A percentile compares a stretch with the other conserved stretches of the same genome.
phyloP scores from a whole-genome alignment of 1,140 invertebrate species.

The Hylyphantes graminicola region DNA sequence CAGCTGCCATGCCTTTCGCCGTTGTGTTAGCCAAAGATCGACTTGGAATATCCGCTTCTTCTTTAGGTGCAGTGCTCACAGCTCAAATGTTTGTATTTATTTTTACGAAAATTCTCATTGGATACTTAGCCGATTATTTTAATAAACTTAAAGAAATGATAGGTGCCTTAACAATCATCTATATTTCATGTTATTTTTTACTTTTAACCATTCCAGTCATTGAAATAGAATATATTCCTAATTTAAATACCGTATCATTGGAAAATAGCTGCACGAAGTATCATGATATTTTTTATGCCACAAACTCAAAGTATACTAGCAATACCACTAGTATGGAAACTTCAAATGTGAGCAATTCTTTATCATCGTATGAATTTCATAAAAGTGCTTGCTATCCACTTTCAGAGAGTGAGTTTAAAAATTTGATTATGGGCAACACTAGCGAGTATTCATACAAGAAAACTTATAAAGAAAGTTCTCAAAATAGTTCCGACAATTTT shows the following conservation, averaged over 20 bases:
- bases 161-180: slow-evolving; percentile 39
- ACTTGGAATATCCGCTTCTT: slow-evolving; percentile 64
- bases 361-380: too few species aligned
- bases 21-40: slow-evolving; percentile 64
- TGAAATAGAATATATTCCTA: background rate
- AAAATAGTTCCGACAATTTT: too few species aligned
- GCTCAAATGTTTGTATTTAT: slow-evolving; percentile 65
- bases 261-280: too few species aligned
- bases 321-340: too few species aligned
- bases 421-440: too few species aligned
- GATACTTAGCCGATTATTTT: slow-evolving; percentile 66
- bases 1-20: slow-evolving; percentile 66
- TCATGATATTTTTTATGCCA: too few species aligned
- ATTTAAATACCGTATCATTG: background rate
- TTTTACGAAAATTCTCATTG: slow-evolving; percentile 65
- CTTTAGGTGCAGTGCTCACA: slow-evolving; percentile 65
- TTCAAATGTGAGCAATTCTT: too few species aligned
- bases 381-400: too few species aligned
- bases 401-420: too few species aligned
- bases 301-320: too few species aligned
- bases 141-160: slow-evolving; percentile 63
- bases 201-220: slow-evolving; percentile 8
- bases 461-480: too few species aligned
- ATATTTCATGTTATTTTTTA: background rate
- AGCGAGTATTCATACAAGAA: too few species aligned